Evolutionary conservation across 2,888 invertebrate genomes (phyloP), one percentile per base, ranked within the genome.

Genomic region (Orchestes rusci): DNA sequence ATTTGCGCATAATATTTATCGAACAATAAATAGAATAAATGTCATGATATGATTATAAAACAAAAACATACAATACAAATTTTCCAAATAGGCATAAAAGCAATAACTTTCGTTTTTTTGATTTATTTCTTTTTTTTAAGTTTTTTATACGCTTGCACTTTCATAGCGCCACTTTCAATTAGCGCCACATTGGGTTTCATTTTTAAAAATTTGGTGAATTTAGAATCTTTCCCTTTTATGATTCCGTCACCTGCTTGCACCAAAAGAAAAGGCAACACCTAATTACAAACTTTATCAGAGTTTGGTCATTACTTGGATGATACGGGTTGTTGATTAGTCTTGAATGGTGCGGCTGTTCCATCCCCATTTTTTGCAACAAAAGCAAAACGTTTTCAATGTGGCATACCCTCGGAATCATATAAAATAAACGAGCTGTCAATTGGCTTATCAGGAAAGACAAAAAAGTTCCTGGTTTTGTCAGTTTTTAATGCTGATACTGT

Each of bases 101-200:
- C 4, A 12, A 30, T 4, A 30, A 30, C 30, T 8, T 10, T 30
- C 12, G 4, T 30, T 30, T 30, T 30, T 30, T 30, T 30, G 12
- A 12, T 30, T 30, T 30, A 5, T 13, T 8, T 30, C n/a, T 30
- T 30, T 12, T 30, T 30, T 30, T 30, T 4, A 30, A 30, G 12
- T 12, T 30, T 30, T 30, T 30, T 30, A 13, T 30, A 30, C 10
- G 30, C 30, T 30, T 30, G 30, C 10, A 13, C 30, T 30, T 30
- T 8, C 30, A 30, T 30, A 10, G 7, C 12, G 7, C 7, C 30
- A 30, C 10, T 4, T 8, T 30, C 30, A 12, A 30, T 30, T 12
- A 30, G 30, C 5, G 30, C 30, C 30, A 12, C 30, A 30, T 30
- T 30, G 12, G 30, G 30, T 30, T 30, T 30, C 30, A 30, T 30